These are phyloP conservation scores for Hydrolagus affinis DNA, from an alignment of 2,113 vertebrate species.

Conservation along the genomic window DNA sequence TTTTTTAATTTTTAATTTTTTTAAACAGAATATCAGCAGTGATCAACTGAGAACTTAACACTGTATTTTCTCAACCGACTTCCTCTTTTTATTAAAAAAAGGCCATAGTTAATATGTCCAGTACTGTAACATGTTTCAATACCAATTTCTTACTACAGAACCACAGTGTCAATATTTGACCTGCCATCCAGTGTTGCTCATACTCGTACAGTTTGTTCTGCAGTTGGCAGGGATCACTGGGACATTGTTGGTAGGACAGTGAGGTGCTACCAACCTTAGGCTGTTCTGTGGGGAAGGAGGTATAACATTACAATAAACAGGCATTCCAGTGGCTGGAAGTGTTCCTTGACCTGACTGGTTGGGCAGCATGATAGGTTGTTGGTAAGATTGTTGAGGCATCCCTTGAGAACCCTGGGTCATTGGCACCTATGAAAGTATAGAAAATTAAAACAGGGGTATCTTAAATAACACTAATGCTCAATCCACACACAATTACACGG, in stretches of 20 bases:
- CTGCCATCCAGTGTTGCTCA: slow-evolving; percentile 69
- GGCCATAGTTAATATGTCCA: slow-evolving; percentile 46
- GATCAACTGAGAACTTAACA: slow-evolving; percentile 41
- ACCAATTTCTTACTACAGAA: slow-evolving; percentile 22
- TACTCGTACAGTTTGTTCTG: slow-evolving; percentile 72
- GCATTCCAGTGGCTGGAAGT: slow-evolving; percentile 61
- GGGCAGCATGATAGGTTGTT: slow-evolving; percentile 72
- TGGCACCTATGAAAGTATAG: slow-evolving; percentile 54
- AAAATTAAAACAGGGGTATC: background rate
- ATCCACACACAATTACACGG: background rate
- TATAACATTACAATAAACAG: slow-evolving; percentile 80
- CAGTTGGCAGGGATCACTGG: slow-evolving; percentile 62
- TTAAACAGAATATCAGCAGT: slow-evolving; percentile 62
- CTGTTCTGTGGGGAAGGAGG: slow-evolving; percentile 67
- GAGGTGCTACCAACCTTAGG: slow-evolving; percentile 58
- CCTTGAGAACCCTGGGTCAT: slow-evolving; percentile 73
- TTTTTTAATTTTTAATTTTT: slow-evolving; percentile 42
- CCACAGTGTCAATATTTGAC: slow-evolving; percentile 69
- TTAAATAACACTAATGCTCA: background rate
- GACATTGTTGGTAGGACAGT: slow-evolving; percentile 63
- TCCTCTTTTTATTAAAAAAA: slow-evolving; percentile 42
- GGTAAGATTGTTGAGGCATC: slow-evolving; percentile 70
- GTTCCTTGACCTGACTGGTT: slow-evolving; percentile 69
- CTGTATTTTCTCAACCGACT: slow-evolving; percentile 40
- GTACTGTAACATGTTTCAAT: slow-evolving; percentile 39